A percentile compares a stretch with the other conserved stretches of the same genome.
These are phyloP conservation scores for Pristionchus mayeri DNA, from an alignment of 2,888 invertebrate species.

Conservation along the genomic window DNA sequence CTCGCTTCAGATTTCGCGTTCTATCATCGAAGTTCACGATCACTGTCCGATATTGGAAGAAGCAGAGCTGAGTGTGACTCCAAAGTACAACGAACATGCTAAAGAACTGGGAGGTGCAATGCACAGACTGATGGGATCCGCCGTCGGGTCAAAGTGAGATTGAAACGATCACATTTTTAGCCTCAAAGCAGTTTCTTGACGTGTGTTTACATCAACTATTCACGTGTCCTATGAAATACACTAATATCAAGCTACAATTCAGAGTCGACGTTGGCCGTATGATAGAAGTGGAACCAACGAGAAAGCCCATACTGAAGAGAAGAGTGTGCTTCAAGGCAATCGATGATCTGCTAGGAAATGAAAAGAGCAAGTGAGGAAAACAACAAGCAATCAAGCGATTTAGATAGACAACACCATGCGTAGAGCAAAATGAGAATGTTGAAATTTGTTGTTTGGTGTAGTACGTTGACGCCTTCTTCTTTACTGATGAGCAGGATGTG, in stretches of 20 bases:
- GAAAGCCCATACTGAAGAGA: background rate
- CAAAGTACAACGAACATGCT: constrained; percentile 23
- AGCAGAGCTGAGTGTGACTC: background rate
- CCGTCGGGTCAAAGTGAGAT: constrained; percentile 20
- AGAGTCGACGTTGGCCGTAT: constrained; percentile 29
- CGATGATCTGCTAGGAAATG: background rate
- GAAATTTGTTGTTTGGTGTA: too few relatives aligned
- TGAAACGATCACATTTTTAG: background rate
- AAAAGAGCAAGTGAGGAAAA: background rate
- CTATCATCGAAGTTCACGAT: constrained; percentile 9
- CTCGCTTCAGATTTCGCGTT: constrained; percentile 14
- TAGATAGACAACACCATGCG: too few relatives aligned
- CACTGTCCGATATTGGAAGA: constrained; percentile 17
- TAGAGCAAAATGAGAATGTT: too few relatives aligned
- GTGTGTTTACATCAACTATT: too few relatives aligned
- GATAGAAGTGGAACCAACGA: constrained; percentile 13
- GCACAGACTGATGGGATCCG: constrained; percentile 28
- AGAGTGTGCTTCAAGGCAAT: background rate
- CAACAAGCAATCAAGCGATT: background rate
- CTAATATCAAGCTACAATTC: background rate
- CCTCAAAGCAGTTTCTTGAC: too few relatives aligned
- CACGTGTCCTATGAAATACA: background rate
- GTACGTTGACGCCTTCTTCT: too few relatives aligned
- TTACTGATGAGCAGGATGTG: too few relatives aligned
- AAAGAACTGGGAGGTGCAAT: constrained; percentile 1